Evolutionary conservation across 2,888 invertebrate genomes (phyloP), one percentile per base, ranked within the genome.

Genomic region (Brachyopa scutellaris): DNA sequence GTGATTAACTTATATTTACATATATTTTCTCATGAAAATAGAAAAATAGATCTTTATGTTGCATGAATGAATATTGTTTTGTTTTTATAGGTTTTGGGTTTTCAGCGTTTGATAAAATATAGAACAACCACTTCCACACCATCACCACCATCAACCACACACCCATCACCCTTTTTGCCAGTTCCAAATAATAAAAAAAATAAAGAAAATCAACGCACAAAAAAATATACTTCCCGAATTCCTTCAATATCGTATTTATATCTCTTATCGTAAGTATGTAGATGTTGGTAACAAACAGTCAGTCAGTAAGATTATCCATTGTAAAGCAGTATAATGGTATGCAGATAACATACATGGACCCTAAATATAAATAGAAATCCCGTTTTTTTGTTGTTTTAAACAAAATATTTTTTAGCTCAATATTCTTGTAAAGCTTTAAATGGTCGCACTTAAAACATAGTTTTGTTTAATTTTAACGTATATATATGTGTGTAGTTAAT

Each of bases 1-100:
- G 69, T 69, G 57, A 69, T 59, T 69, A 69, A 69, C 36, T 5
- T 29, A n/a, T n/a, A n/a, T n/a, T n/a, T n/a, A n/a, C n/a, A 26
- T 59, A 15, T 26, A 26, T 15, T 26, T 47, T 5, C 33, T 17
- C 26, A 64, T 21, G 15, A 64, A 57, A 49, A 47, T 31, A 53
- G 42, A 61, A 61, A 19, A 40, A 31, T 33, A 17, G 13, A 6
- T 31, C 29, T 31, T 33, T 40, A 13, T 42, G 64, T 55, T 66
- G 82, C 77, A 82, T 77, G 77, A 72, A 42, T 82, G 76, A 76
- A 62, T 66, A 66, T 72, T 77, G 55, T 82, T 82, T 82, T 77
- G 64, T 82, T 82, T 66, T 82, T 77, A 66, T 82, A 82, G 82
- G 82, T 82, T 77, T 82, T 82, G 77, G 82, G 77, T 72, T 82